Percentiles rank a stretch among this genome's conserved stretches.
Conservation (phyloP, 2,113 vertebrate species). For the Dromaius novaehollandiae region DNA sequence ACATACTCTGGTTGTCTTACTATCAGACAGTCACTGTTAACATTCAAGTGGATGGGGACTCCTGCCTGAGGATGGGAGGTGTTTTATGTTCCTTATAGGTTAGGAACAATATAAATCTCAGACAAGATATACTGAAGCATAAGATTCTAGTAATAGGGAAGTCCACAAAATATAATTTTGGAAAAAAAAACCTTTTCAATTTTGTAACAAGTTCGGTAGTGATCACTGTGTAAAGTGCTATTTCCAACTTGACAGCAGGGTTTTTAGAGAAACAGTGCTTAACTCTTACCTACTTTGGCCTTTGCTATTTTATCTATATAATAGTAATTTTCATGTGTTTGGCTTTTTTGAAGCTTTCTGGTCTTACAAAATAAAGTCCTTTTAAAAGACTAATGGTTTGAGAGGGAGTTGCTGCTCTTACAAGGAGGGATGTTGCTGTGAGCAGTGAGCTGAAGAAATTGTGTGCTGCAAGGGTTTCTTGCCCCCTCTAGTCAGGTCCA, state of each 20-base stretch:
- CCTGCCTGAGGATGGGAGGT: neutral
- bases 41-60: neutral
- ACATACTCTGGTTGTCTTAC: neutral
- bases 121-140: neutral
- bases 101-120: neutral
- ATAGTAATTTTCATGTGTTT: neutral
- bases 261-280: neutral
- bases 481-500: accelerated
- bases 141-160: neutral
- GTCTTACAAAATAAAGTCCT: neutral
- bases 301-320: neutral
- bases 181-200: neutral
- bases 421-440: neutral
- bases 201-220: neutral
- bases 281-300: neutral
- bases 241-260: accelerated
- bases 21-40: neutral
- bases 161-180: neutral
- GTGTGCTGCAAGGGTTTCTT: neutral
- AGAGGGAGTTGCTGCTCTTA: neutral
- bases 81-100: neutral
- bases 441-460: neutral
- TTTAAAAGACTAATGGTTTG: neutral
- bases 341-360: neutral
- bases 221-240: neutral